These are phyloP conservation scores for Heterocephalus glaber DNA, from an alignment of 2,113 vertebrate species.

Conservation along the genomic window DNA sequence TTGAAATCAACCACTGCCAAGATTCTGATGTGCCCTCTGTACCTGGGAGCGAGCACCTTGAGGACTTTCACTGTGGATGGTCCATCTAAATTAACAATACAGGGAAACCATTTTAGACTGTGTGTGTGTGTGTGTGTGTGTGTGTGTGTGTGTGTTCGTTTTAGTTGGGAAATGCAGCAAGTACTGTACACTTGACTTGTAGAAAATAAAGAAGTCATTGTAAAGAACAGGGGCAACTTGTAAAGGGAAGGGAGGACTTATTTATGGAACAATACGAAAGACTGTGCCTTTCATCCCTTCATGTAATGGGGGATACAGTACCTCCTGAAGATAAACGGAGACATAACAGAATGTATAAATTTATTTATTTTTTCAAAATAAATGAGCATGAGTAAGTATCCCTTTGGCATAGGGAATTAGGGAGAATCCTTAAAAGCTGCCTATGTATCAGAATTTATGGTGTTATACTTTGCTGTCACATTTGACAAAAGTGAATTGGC, in stretches of 20 bases:
- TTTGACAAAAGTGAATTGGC: constrained; percentile 28
- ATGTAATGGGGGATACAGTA: background rate
- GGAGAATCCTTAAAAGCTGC: constrained; percentile 15
- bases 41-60: background rate
- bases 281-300: constrained; percentile 59
- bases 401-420: background rate
- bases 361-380: constrained; percentile 39
- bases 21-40: background rate
- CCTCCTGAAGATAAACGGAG: constrained; percentile 58
- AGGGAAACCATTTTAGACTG: constrained; percentile 57
- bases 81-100: constrained; percentile 7
- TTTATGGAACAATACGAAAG: constrained; percentile 77
- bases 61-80: background rate
- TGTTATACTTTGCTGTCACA: constrained; percentile 4
- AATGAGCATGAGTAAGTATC: background rate
- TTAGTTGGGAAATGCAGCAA: constrained; percentile 73
- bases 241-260: constrained; percentile 73
- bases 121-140: constrained; percentile 77
- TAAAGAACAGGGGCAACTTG: constrained; percentile 57
- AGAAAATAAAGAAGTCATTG: constrained; percentile 83
- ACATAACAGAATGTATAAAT: background rate
- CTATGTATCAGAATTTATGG: background rate
- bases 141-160: constrained; percentile 79
- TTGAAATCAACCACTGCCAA: background rate
- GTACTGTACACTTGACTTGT: constrained; percentile 79